These are phyloP conservation scores for Distichodus sexfasciatus DNA, from an alignment of 2,797 vertebrate species.

Conservation along the genomic window DNA sequence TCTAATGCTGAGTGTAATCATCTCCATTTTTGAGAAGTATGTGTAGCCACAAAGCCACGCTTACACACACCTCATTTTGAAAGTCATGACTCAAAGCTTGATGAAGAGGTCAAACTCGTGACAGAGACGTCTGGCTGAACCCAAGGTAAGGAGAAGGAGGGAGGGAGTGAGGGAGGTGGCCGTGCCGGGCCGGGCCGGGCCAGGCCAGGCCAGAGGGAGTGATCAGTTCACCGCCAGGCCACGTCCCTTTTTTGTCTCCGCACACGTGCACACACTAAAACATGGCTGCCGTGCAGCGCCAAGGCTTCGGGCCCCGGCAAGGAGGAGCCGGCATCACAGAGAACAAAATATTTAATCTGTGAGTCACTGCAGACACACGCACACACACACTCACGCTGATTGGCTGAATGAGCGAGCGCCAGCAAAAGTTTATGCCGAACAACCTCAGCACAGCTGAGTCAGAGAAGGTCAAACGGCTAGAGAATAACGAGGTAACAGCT, in stretches of 20 bases:
- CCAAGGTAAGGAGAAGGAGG: conserved; percentile 1
- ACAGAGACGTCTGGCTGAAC: conserved; percentile 11
- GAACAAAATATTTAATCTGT: conserved; percentile 79
- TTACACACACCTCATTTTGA: conserved; percentile 9
- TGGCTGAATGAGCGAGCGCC: background rate
- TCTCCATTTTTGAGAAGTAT: too few species aligned
- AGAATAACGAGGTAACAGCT: background rate
- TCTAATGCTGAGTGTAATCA: too few species aligned
- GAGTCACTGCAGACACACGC: conserved; percentile 70
- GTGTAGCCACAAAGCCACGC: too few species aligned
- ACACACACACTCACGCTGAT: conserved; percentile 30
- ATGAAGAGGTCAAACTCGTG: too few species aligned
- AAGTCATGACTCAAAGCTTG: conserved; percentile 19
- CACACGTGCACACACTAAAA: conserved; percentile 28
- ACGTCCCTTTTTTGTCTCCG: conserved; percentile 18
- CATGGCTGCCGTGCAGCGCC: conserved; percentile 21
- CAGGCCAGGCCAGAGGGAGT: conserved; percentile 43
- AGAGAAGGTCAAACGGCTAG: background rate
- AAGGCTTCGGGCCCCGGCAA: conserved; percentile 59
- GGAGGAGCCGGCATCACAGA: conserved; percentile 65
- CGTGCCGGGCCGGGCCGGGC: too few species aligned
- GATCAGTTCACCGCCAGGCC: conserved; percentile 43
- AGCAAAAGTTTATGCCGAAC: conserved; percentile 9
- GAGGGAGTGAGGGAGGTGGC: conserved; percentile 31
- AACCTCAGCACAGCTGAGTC: background rate